Conservation (phyloP, 1,140 invertebrate species). For the Acromyrmex charruanus region DNA sequence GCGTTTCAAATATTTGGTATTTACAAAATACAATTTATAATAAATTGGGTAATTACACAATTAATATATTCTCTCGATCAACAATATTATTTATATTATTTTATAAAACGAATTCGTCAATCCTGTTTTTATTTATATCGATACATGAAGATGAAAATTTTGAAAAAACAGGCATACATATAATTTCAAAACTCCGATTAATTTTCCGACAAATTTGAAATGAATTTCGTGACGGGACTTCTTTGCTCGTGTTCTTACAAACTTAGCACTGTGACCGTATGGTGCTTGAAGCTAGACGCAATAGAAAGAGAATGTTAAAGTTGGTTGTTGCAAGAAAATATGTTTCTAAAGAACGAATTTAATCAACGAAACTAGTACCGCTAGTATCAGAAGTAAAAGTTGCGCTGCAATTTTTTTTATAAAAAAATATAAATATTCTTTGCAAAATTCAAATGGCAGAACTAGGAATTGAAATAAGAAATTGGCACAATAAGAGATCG, state of each 20-base stretch:
- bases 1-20: neutral
- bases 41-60: neutral
- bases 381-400: conserved; percentile 7
- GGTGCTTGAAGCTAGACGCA: neutral
- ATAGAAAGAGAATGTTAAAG: conserved; percentile 41
- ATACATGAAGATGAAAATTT: neutral
- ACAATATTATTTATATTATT: neutral
- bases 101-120: neutral
- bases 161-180: neutral
- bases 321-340: conserved; percentile 35
- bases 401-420: neutral
- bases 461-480: neutral
- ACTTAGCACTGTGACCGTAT: conserved; percentile 24
- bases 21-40: neutral
- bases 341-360: conserved; percentile 34
- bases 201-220: conserved; percentile 44
- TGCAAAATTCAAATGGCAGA: neutral
- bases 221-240: conserved; percentile 55
- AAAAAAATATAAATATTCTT: neutral
- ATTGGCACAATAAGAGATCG: conserved; percentile 11
- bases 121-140: neutral
- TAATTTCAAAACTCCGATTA: conserved; percentile 15
- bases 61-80: neutral
- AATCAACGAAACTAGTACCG: neutral
- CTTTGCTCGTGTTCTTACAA: neutral